Evolutionary conservation across 1,140 invertebrate genomes (phyloP), one percentile per base, ranked within the genome.

Genomic region (Tetranychus cinnabarinus): DNA sequence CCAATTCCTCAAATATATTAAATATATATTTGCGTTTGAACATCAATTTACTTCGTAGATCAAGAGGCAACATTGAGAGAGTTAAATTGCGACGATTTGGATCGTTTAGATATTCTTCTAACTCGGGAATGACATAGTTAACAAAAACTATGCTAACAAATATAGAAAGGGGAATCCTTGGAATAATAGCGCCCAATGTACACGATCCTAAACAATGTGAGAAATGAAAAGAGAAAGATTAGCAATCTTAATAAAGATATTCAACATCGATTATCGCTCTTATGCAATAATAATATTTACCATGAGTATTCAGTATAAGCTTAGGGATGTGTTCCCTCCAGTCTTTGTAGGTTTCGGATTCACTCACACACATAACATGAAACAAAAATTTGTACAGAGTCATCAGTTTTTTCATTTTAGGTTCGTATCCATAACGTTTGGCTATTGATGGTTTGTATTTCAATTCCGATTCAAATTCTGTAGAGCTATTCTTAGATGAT

Each of bases 111-210:
- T 79, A 79, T 5, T 76, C 68, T 1, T 77, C 72, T 2, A 87
- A 64, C n/a, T 78, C 77, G 0, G 78, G 74, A 37, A 80, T 74
- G 31, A 72, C 65, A 60, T 76, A 81, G 3, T 73, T 72, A 3
- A 85, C 69, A 57, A 79, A 79, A 56, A 81, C 77, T 1, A 86
- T 66, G 64, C 82, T 79, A 1, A 82, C 72, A 63, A 86, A 83
- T 12, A 88, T 67, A 0, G 78, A 80, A 0, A 88, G 65, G 0
- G 86, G 86, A 63, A 88, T 72, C 0, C 82, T 73, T 1, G 84
- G 70, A 5, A 88, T 68, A 8, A 84, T 69, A 68, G 88, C 86
- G 62, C 77, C 78, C 64, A 86, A 31, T 6, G 59, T 48, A 61
- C 59, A 63, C 15, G 31, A 23, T 12, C 10, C 47, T 54, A 54